A percentile compares a stretch with the other conserved stretches of the same genome.
phyloP scores from a whole-genome alignment of 2,113 vertebrate species.

The Rhea pennata region DNA sequence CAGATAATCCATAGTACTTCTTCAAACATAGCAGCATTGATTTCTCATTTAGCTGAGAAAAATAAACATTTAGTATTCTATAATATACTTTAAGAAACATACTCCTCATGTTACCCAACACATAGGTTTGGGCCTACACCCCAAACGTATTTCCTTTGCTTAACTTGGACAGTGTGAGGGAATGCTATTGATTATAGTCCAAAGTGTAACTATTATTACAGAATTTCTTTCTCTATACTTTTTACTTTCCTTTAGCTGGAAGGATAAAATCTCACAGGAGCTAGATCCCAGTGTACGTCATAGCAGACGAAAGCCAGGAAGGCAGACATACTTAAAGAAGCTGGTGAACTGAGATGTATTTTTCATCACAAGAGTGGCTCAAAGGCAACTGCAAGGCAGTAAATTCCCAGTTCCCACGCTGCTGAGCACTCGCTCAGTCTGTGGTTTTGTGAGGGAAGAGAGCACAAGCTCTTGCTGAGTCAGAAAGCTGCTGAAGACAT shows the following conservation, averaged over 20 bases:
- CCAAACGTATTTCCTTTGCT: not conserved
- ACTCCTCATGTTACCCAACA: not conserved
- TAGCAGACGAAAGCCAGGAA: not conserved
- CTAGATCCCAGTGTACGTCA: not conserved
- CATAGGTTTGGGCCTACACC: rapidly evolving
- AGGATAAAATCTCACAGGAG: not conserved
- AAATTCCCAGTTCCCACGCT: not conserved
- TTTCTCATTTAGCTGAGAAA: not conserved
- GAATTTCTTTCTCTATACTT: not conserved
- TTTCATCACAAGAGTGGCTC: not conserved
- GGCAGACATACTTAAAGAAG: not conserved
- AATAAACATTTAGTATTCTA: not conserved
- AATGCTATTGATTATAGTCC: not conserved
- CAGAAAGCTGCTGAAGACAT: not conserved
- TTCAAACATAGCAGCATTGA: not conserved
- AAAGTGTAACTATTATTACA: not conserved
- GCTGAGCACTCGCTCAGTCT: not conserved
- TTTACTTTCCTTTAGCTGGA: not conserved
- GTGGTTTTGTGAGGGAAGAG: not conserved
- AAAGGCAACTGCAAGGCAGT: not conserved
- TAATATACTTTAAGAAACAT: not conserved
- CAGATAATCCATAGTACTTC: not conserved
- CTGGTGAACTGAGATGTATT: not conserved
- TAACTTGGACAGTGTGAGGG: not conserved
- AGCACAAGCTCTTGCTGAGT: not conserved